Percentiles rank a stretch among this genome's conserved stretches.
Evolutionary conservation across 2,888 invertebrate genomes (phyloP).

Genomic region (Lamproptera curius): DNA sequence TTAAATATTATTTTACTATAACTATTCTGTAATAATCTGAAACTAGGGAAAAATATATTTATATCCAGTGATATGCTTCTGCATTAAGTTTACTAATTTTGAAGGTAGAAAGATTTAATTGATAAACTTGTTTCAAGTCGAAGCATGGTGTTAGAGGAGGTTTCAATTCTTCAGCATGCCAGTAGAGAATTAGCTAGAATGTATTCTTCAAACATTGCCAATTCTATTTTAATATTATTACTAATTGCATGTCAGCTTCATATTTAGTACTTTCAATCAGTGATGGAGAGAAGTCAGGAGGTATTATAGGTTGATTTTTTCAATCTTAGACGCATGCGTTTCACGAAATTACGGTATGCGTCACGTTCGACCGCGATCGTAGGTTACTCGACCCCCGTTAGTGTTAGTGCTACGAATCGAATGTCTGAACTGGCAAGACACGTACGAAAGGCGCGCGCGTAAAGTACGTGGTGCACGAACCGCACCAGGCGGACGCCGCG

Average conservation of each 20-base stretch:
- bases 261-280: slow-evolving; percentile 37
- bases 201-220: slow-evolving; percentile 34
- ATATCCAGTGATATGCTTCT: slow-evolving; percentile 50
- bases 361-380: slow-evolving; percentile 22
- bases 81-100: slow-evolving; percentile 50
- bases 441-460: background rate
- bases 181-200: slow-evolving; percentile 50
- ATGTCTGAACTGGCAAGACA: slow-evolving; percentile 8
- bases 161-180: slow-evolving; percentile 59
- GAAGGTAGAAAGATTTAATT: slow-evolving; percentile 52
- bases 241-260: slow-evolving; percentile 68
- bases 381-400: slow-evolving; percentile 8
- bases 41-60: slow-evolving; percentile 15
- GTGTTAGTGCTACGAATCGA: slow-evolving; percentile 6
- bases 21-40: background rate
- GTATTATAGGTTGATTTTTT: slow-evolving; percentile 23
- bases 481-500: slow-evolving; percentile 7
- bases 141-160: slow-evolving; percentile 54
- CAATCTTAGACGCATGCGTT: slow-evolving; percentile 22
- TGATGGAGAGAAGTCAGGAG: slow-evolving; percentile 25
- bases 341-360: slow-evolving; percentile 10
- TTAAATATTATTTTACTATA: background rate
- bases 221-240: slow-evolving; percentile 37
- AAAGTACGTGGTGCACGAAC: background rate
- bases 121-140: slow-evolving; percentile 40